phyloP scores from a whole-genome alignment of 1,140 invertebrate species.

The Carcinoscorpius rotundicauda region DNA sequence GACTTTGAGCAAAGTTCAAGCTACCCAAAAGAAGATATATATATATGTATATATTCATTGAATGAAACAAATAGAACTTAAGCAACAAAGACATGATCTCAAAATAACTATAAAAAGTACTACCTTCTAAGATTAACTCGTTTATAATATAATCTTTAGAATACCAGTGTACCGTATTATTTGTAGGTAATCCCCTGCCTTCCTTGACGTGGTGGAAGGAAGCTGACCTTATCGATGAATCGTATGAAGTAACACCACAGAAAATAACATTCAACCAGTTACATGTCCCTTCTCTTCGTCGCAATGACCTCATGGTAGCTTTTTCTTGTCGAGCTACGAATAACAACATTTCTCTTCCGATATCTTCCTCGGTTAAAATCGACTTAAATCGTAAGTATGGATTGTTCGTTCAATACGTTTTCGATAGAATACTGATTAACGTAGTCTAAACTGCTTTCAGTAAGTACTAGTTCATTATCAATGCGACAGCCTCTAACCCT shows the following conservation, averaged over 20 bases:
- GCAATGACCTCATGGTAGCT: constrained; percentile 62
- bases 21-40: no score
- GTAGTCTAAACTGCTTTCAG: no score
- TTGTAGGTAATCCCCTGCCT: constrained; percentile 62
- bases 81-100: no score
- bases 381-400: constrained; percentile 29
- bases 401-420: no score
- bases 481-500: no score
- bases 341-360: constrained; percentile 50
- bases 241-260: constrained; percentile 46
- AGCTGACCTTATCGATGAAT: constrained; percentile 53
- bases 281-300: constrained; percentile 52
- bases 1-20: no score
- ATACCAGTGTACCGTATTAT: background rate
- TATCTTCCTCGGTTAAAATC: constrained; percentile 23
- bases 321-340: constrained; percentile 75
- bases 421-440: no score
- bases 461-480: no score
- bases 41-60: no score
- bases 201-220: constrained; percentile 73
- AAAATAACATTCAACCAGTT: constrained; percentile 41
- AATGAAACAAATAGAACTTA: no score
- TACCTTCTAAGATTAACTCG: no score
- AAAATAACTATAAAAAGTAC: no score
- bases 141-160: background rate